A percentile compares a stretch with the other conserved stretches of the same genome.
Evolutionary conservation across 2,113 vertebrate species (phyloP).

Genomic region (Callithrix jacchus): DNA sequence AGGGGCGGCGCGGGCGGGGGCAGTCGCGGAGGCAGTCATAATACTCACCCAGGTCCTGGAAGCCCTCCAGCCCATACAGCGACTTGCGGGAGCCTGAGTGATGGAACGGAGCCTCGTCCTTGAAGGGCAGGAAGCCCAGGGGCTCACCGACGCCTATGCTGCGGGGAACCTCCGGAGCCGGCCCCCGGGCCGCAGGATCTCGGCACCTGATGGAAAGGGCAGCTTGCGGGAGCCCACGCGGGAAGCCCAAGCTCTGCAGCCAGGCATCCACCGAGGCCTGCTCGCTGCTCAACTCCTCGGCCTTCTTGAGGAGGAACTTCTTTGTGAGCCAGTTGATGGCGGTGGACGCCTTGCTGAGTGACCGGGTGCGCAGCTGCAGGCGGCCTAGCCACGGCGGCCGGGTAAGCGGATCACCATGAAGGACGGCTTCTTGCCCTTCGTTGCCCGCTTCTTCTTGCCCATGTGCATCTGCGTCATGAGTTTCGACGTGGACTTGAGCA

Average conservation of each 20-base stretch:
- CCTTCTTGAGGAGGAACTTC: slow-evolving; percentile 89
- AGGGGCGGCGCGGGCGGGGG: background rate
- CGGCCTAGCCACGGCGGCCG: slow-evolving; percentile 80
- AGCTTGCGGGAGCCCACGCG: slow-evolving; percentile 84
- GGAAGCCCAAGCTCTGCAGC: slow-evolving; percentile 68
- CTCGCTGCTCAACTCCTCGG: slow-evolving; percentile 72
- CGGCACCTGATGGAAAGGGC: slow-evolving; percentile 82
- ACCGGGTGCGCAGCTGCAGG: slow-evolving; percentile 88
- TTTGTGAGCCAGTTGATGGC: slow-evolving; percentile 94
- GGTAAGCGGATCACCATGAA: slow-evolving; percentile 88
- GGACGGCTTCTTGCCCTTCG: slow-evolving; percentile 89
- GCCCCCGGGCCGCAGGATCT: slow-evolving; percentile 85
- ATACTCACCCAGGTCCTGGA: slow-evolving; percentile 78
- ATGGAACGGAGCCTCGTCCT: slow-evolving; percentile 82
- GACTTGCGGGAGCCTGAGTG: slow-evolving; percentile 81
- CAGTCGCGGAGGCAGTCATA: slow-evolving; percentile 84
- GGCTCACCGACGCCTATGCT: slow-evolving; percentile 84
- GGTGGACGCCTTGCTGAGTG: slow-evolving; percentile 90
- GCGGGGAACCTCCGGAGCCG: slow-evolving; percentile 85
- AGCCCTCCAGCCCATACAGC: slow-evolving; percentile 65
- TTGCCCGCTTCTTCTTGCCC: slow-evolving; percentile 88
- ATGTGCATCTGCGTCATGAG: slow-evolving; percentile 91
- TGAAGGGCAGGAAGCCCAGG: slow-evolving; percentile 85
- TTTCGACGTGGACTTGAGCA: slow-evolving; percentile 93
- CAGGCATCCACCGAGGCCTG: slow-evolving; percentile 78